Evolutionary conservation across 53 echinoderm and acorn worm genomes (phyloP).

Genomic region (Patiria pectinifera): DNA sequence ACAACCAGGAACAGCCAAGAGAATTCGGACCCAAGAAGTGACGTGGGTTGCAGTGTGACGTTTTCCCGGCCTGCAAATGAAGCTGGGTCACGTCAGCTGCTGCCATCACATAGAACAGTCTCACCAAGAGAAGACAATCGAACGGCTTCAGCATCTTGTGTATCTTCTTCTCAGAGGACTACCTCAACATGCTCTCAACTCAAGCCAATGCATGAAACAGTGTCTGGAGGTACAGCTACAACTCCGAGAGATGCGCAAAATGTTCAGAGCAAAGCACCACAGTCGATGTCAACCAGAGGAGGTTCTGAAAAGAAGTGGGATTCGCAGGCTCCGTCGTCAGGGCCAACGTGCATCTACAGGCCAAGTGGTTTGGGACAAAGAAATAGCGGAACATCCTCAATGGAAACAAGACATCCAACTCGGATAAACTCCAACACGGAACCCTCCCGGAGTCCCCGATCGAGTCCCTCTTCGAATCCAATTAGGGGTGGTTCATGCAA

Average conservation of each 20-base stretch:
- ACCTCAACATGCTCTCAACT: not conserved
- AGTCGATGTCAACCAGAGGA: not conserved
- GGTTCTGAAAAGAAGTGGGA: constrained; percentile 3
- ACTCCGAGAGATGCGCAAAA: not conserved
- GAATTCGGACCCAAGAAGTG: not conserved
- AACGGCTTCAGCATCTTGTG: not conserved
- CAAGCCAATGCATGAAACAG: constrained; percentile 13
- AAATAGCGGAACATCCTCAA: not conserved
- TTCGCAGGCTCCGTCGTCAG: not conserved
- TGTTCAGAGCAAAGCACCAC: not conserved
- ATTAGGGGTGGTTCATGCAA: not conserved
- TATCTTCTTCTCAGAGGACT: constrained; percentile 37
- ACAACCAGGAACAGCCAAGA: constrained; percentile 23
- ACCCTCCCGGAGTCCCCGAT: not conserved
- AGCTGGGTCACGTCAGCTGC: not conserved
- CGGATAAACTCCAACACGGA: not conserved
- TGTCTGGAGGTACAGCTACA: not conserved
- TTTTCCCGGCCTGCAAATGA: not conserved
- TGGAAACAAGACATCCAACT: not conserved
- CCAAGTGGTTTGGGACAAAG: not conserved
- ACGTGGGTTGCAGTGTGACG: not conserved
- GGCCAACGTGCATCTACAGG: not conserved
- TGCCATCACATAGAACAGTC: constrained; percentile 1
- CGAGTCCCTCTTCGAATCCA: not conserved
- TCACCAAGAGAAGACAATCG: constrained; percentile 22